phyloP scores from a whole-genome alignment of 2,113 vertebrate genomes.

The Bolborhynchus lineola region DNA sequence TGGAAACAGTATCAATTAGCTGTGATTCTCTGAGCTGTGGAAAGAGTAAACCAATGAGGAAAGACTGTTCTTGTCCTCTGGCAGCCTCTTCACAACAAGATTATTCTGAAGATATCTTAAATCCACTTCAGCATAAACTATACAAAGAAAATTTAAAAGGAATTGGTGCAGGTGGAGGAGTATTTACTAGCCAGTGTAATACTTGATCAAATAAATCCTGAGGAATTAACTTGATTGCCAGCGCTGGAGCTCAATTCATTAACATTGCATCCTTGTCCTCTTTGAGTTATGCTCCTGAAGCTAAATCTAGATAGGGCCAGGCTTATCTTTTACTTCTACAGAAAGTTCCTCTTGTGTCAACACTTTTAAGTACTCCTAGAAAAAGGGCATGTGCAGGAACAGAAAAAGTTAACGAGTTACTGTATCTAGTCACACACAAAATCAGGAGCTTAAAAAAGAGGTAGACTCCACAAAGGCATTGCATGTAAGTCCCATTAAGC shows the following conservation, averaged over 20 bases:
- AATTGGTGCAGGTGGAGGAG: constrained; percentile 40
- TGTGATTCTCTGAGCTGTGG: constrained; percentile 73
- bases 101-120: constrained; percentile 61
- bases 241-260: constrained; percentile 12
- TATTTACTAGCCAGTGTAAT: constrained; percentile 3
- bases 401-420: not conserved
- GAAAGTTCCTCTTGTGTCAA: not conserved
- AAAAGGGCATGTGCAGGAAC: not conserved
- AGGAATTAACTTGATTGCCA: constrained; percentile 34
- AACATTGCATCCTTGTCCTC: not conserved
- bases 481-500: not conserved
- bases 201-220: constrained; percentile 12
- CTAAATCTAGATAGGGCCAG: not conserved
- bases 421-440: not conserved
- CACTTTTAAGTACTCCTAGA: not conserved
- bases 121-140: constrained; percentile 49
- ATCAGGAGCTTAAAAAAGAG: not conserved
- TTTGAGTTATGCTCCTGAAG: not conserved
- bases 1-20: constrained; percentile 80
- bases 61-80: constrained; percentile 64
- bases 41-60: constrained; percentile 72
- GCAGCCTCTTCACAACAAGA: constrained; percentile 62
- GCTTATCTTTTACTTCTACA: not conserved
- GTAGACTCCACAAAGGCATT: not conserved
- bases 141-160: constrained; percentile 47